These are phyloP conservation scores for Daphoenositta chrysoptera DNA, from an alignment of 2,113 vertebrate genomes.

Conservation along the genomic window DNA sequence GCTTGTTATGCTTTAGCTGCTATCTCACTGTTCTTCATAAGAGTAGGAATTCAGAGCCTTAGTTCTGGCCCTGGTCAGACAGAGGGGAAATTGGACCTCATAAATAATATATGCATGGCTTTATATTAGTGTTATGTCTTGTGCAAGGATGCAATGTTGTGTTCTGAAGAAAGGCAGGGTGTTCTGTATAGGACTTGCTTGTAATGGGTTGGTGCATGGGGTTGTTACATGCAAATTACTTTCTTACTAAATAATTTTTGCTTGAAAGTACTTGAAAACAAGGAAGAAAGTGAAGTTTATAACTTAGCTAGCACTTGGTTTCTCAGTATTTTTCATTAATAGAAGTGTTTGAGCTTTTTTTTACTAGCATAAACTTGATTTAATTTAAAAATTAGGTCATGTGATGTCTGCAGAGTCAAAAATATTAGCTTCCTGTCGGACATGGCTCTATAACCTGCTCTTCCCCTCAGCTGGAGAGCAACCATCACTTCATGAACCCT, in stretches of 20 bases:
- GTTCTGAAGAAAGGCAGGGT: not conserved
- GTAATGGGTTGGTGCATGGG: not conserved
- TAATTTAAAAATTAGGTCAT: not conserved
- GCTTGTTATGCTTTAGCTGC: not conserved
- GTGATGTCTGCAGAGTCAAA: not conserved
- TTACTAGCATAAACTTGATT: not conserved
- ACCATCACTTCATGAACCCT: not conserved
- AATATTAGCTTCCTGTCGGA: not conserved
- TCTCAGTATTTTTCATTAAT: not conserved
- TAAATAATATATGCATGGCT: not conserved
- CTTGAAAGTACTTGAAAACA: not conserved
- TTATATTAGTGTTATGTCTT: not conserved
- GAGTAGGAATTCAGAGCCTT: not conserved
- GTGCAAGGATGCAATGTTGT: not conserved
- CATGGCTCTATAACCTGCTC: not conserved
- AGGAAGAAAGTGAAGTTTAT: not conserved
- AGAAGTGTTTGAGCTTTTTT: not conserved
- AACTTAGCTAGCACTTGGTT: not conserved
- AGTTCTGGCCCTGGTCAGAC: not conserved
- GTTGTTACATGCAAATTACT: not conserved
- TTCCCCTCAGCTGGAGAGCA: not conserved
- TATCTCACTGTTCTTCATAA: not conserved
- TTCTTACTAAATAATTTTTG: not conserved
- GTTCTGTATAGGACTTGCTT: not conserved
- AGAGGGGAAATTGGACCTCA: not conserved